Conservation (phyloP, 2,113 vertebrate genomes). For the Menidia beryllina region DNA sequence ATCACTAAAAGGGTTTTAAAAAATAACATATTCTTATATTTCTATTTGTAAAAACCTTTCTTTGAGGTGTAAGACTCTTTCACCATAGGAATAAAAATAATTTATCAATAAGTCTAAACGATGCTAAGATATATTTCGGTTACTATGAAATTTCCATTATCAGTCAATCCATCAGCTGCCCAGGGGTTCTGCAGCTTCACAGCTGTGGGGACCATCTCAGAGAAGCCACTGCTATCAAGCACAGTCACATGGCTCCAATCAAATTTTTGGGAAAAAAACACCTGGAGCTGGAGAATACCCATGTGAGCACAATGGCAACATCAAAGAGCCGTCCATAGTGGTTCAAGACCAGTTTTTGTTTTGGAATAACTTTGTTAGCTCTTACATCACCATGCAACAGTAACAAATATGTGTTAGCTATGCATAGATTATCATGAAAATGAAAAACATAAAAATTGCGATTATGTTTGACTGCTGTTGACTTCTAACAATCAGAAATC, state of each 20-base stretch:
- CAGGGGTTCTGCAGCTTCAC: too few species aligned
- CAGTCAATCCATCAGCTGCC: too few species aligned
- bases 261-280: neutral
- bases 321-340: neutral
- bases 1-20: too few species aligned
- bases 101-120: neutral
- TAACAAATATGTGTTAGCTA: neutral
- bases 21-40: too few species aligned
- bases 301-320: neutral
- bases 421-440: too few species aligned
- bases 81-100: neutral
- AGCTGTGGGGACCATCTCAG: too few species aligned
- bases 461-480: neutral
- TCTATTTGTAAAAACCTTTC: too few species aligned
- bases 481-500: neutral
- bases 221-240: too few species aligned
- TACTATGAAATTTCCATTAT: too few species aligned
- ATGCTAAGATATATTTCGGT: too few species aligned
- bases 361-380: neutral
- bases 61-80: neutral
- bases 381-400: too few species aligned
- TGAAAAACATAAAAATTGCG: too few species aligned
- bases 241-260: neutral
- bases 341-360: neutral
- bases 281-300: neutral